A percentile compares a stretch with the other conserved stretches of the same genome.
These are phyloP conservation scores for Carcinoscorpius rotundicauda DNA, from an alignment of 1,140 invertebrate genomes.

Conservation along the genomic window DNA sequence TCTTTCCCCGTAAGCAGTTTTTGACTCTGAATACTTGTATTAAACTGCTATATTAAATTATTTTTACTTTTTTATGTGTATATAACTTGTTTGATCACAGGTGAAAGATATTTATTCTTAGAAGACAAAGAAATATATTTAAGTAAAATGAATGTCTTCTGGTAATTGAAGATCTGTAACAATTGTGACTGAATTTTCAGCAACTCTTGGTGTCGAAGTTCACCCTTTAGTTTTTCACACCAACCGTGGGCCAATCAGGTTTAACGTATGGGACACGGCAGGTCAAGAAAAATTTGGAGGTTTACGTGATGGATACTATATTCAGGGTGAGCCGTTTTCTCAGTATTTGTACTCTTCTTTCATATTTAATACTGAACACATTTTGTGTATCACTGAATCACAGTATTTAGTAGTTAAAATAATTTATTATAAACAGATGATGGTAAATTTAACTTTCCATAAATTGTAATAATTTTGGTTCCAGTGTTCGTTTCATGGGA, in stretches of 20 bases:
- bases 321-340: conserved; percentile 52
- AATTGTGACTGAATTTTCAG: conserved; percentile 32
- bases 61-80: background rate
- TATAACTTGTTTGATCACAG: too few relatives aligned
- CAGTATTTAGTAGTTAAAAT: too few relatives aligned
- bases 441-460: too few relatives aligned
- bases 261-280: conserved; percentile 99
- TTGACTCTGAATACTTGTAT: background rate
- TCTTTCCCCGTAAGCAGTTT: too few relatives aligned
- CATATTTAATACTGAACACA: background rate
- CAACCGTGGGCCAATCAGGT: conserved; percentile 88
- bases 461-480: too few relatives aligned
- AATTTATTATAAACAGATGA: too few relatives aligned
- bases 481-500: too few relatives aligned
- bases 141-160: too few relatives aligned
- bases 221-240: conserved; percentile 97
- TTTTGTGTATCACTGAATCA: too few relatives aligned
- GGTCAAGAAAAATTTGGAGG: conserved; percentile 99
- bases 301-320: conserved; percentile 96
- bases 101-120: too few relatives aligned
- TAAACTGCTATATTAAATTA: background rate
- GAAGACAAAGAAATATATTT: too few relatives aligned
- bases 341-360: background rate
- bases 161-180: too few relatives aligned
- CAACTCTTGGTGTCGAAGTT: conserved; percentile 96